phyloP scores from a whole-genome alignment of 2,888 invertebrate species.

The Hipparchia semele region DNA sequence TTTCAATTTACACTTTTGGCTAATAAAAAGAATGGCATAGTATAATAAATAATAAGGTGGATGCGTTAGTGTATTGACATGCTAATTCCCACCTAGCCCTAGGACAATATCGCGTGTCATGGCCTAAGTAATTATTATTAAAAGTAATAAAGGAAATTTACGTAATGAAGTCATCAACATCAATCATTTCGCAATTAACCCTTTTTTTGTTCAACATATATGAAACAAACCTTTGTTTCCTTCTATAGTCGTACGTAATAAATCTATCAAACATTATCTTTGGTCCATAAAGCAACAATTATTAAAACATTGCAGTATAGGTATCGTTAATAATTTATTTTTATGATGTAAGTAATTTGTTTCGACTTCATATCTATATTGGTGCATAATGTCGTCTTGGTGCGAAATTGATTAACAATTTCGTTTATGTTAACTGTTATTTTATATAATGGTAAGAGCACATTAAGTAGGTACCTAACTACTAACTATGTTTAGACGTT shows the following conservation, averaged over 20 bases:
- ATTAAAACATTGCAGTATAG: background rate
- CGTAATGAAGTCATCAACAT: conserved; percentile 30
- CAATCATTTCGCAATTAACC: conserved; percentile 33
- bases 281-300: conserved; percentile 12
- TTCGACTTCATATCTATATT: background rate
- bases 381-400: background rate
- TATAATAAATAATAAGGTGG: too few species aligned
- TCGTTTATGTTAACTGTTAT: background rate
- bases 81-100: background rate
- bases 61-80: background rate
- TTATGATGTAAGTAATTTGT: conserved; percentile 11
- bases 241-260: background rate
- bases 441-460: background rate
- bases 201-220: conserved; percentile 23
- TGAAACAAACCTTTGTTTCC: conserved; percentile 6
- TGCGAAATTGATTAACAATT: background rate
- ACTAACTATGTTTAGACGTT: background rate
- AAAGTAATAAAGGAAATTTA: conserved; percentile 24
- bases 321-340: conserved; percentile 3
- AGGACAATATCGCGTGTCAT: conserved; percentile 17
- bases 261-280: conserved; percentile 19
- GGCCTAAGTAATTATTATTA: conserved; percentile 8
- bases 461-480: background rate
- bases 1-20: too few species aligned
- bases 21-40: too few species aligned